A percentile compares a stretch with the other conserved stretches of the same genome.
Conservation (phyloP, 2,113 vertebrate genomes). For the Myodes glareolus region DNA sequence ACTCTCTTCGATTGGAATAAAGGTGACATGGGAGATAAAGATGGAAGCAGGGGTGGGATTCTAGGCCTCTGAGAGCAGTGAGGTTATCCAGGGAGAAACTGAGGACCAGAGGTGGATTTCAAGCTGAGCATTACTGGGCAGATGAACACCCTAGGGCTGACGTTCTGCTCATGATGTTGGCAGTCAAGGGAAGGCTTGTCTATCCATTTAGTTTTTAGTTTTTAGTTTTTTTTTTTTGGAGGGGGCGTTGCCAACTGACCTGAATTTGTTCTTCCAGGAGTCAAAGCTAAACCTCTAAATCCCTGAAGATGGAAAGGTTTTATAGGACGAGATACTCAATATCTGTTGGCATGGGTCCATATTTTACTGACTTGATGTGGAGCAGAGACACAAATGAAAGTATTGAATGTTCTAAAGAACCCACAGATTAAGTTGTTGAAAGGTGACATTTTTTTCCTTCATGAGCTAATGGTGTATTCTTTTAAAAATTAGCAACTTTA, state of each 20-base stretch:
- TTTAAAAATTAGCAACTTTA: conserved; percentile 82
- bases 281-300: conserved; percentile 20
- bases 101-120: not conserved
- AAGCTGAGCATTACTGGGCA: not conserved
- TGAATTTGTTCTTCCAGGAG: not conserved
- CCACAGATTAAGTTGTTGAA: conserved; percentile 88
- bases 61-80: not conserved
- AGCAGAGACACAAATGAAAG: conserved; percentile 84
- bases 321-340: not conserved
- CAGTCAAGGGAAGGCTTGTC: not conserved
- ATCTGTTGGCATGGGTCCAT: not conserved
- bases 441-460: conserved; percentile 85
- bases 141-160: not conserved
- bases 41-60: not conserved
- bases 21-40: not conserved
- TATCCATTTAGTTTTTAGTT: not conserved
- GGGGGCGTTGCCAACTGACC: not conserved
- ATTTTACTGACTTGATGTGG: conserved; percentile 73
- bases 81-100: not conserved
- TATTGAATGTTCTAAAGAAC: conserved; percentile 85
- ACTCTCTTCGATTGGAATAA: not conserved
- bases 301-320: not conserved
- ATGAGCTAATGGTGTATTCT: conserved; percentile 85
- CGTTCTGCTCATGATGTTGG: not conserved
- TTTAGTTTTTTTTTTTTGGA: not conserved